phyloP scores from a whole-genome alignment of 2,113 vertebrate species.

The Cygnus atratus region DNA sequence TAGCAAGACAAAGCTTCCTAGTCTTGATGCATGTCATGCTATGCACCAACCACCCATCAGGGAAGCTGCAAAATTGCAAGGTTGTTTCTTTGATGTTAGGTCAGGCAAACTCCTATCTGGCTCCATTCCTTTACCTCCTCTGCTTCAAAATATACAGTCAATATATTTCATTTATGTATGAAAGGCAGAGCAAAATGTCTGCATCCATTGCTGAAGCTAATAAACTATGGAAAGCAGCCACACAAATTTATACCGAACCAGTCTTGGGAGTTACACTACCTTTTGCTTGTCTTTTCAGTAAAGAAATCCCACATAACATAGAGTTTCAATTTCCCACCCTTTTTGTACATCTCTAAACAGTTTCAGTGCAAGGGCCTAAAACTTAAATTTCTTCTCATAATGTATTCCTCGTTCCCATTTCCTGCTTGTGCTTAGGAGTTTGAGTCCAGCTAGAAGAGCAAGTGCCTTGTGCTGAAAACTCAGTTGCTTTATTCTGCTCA shows the following conservation, averaged over 20 bases:
- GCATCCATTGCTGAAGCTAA: not conserved
- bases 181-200: not conserved
- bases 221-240: not conserved
- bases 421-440: not conserved
- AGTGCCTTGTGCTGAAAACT: not conserved
- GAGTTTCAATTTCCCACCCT: not conserved
- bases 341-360: not conserved
- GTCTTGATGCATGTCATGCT: not conserved
- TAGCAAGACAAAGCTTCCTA: not conserved
- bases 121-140: not conserved
- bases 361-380: not conserved
- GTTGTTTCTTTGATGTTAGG: not conserved
- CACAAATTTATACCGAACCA: not conserved
- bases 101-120: not conserved
- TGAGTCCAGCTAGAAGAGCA: not conserved
- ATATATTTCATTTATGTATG: not conserved
- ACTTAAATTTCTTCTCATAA: not conserved
- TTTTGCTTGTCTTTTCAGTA: not conserved
- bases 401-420: not conserved
- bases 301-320: not conserved
- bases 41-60: not conserved
- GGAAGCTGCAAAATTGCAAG: not conserved
- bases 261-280: not conserved
- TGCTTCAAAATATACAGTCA: not conserved
- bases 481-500: not conserved